These are phyloP conservation scores for Amphibalanus amphitrite DNA, from an alignment of 1,140 invertebrate species.

Conservation along the genomic window DNA sequence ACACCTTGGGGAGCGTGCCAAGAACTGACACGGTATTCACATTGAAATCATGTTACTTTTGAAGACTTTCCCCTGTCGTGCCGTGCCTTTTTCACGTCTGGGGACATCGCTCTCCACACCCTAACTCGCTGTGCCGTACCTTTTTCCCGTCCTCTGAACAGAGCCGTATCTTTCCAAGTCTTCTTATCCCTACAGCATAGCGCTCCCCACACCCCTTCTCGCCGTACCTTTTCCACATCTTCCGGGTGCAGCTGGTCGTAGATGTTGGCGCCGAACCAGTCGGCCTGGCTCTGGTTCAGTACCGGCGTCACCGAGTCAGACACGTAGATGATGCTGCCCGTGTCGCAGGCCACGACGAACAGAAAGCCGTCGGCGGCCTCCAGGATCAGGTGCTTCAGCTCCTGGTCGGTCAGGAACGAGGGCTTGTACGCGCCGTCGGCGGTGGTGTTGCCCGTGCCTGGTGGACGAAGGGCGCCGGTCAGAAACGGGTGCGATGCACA, in stretches of 20 bases:
- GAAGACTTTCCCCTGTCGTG: no score
- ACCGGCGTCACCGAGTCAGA: slow-evolving; percentile 96
- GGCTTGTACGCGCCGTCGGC: slow-evolving; percentile 92
- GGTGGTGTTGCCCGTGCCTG: slow-evolving; percentile 85
- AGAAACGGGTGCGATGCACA: no score
- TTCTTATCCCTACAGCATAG: no score
- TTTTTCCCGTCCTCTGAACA: no score
- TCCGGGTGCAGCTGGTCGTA: slow-evolving; percentile 96
- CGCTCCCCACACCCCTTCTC: no score
- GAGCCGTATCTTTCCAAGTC: no score
- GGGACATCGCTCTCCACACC: no score
- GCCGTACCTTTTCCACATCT: slow-evolving; percentile 72
- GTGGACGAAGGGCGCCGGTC: slow-evolving; percentile 16
- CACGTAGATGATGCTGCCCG: slow-evolving; percentile 90
- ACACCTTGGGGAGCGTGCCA: no score
- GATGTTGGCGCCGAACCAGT: slow-evolving; percentile 90
- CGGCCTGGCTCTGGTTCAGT: slow-evolving; percentile 85
- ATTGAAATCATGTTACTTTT: no score
- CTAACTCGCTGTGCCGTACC: no score
- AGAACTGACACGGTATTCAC: no score
- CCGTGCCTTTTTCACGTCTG: no score
- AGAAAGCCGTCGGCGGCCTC: slow-evolving; percentile 99
- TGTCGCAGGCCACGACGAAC: slow-evolving; percentile 96
- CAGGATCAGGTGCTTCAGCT: slow-evolving; percentile 94
- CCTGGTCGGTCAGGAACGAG: slow-evolving; percentile 96